Base-by-base conservation (phyloP, 2,888 invertebrate species). In the Nomada ruficornis region DNA sequence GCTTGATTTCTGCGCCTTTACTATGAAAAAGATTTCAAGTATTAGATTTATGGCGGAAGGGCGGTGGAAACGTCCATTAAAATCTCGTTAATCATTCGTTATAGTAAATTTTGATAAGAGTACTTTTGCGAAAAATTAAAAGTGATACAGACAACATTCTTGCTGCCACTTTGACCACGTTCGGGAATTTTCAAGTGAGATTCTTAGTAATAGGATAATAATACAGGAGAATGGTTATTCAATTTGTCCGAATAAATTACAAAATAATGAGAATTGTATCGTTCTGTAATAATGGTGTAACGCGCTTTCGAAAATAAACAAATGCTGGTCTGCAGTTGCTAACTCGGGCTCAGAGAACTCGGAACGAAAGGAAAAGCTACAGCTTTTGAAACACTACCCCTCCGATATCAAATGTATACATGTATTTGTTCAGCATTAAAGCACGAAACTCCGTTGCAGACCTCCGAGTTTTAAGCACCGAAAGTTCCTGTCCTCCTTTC, bases 381-480 rank as follows among this genome's bases (percentile, higher is more conserved):
- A 80, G 83, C 63, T 85, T 84, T 86, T 75, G 68, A 74, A 68
- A 50, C 59, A 26, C 42, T 63, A 50, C 57, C 63, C 67, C 54
- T 7, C 44, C 69, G 86, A 84, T 86, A 84, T 74, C 72, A 69
- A 68, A 76, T 77, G 78, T 80, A 57, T 73, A 77, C 79, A 80
- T 83, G 86, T 89, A 78, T 87, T 88, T 87, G 87, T 87, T 82
- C 80, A 81, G 89, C 77, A 89, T 89, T 88, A 87, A 88, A 88
- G 86, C 84, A 89, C 85, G 80, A 85, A 85, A 87, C 83, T 85
- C 76, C 63, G 36, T 54, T 54, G 57, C 67, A 72, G 26, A 0
- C 72, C 67, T 67, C 63, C 42, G 69, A 86, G 84, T 82, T 80
- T 84, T 86, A 78, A 88, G 88, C 82, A 60, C 65, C 57, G 72